These are phyloP conservation scores for Gopherus evgoodei DNA, from an alignment of 2,113 vertebrate species.

Conservation along the genomic window DNA sequence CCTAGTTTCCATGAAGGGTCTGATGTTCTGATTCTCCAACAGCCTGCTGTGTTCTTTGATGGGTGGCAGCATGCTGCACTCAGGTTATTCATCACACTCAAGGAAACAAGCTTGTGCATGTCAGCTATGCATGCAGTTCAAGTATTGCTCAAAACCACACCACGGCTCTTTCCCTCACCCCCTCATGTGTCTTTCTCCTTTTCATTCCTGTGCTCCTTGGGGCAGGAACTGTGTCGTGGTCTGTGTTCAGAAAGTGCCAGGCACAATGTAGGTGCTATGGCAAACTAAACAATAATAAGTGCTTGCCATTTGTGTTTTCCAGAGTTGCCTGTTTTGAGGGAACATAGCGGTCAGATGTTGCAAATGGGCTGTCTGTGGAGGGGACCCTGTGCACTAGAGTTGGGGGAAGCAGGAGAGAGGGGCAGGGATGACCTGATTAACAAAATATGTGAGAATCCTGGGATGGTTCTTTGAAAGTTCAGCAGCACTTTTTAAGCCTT, in stretches of 20 bases:
- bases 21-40: neutral
- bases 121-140: rapidly evolving
- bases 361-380: neutral
- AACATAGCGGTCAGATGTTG: neutral
- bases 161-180: neutral
- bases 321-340: neutral
- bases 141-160: neutral
- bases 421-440: neutral
- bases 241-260: neutral
- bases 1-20: neutral
- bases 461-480: neutral
- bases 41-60: neutral
- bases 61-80: rapidly evolving
- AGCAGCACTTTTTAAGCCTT: neutral
- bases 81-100: neutral
- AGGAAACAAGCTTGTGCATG: neutral
- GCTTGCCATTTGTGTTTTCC: neutral
- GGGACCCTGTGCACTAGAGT: neutral
- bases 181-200: neutral
- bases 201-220: neutral
- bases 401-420: neutral
- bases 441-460: neutral
- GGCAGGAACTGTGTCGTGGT: neutral
- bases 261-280: neutral
- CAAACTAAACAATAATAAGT: neutral